Base-by-base conservation (phyloP, 1,140 invertebrate genomes). In the Achroia grisella region DNA sequence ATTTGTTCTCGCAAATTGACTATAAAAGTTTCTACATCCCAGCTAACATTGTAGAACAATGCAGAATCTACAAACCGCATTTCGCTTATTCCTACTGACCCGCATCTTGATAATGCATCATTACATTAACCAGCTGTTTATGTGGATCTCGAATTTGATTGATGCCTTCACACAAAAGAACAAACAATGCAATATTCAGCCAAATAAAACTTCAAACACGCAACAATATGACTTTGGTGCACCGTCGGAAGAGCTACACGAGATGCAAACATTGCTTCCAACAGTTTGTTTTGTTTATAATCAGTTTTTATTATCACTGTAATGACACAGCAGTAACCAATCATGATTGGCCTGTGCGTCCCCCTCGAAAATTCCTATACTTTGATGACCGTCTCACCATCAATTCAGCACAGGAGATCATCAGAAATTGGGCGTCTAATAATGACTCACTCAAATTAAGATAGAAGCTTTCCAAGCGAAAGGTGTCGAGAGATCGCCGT, bases 391-490 rank as follows among this genome's bases (percentile, higher is more conserved):
- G 23, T 11, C n/a, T 5, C 34, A 4, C 6, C n/a, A 35, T 35
- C 8, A 35, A 35, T 13, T 35, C 13, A 11, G 8, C 34, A 10
- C 12, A 11, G 12, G 36, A 45, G 62, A 17, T 48, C 64, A 44
- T n/a, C 15, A 10, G 44, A 44, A 50, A 50, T 59, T 67, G 68
- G 67, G 34, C 37, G 36, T 41, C 48, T 14, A 49, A 61, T 71
- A 65, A 51, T 73, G 71, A 77, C 61, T 76, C 73, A 79, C 62
- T 57, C 40, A 56, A 77, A 77, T 76, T 65, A 70, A 74, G 62
- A 70, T 62, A 51, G 59, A 52, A 69, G 69, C 79, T 83, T 83
- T 83, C 79, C 75, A 79, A 79, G 71, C 64, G 79, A 83, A 83
- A 83, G 79, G 79, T 77, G 78, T 53, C 61, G 71, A 72, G 71